These are phyloP conservation scores for Drosophila mimetica DNA, from an alignment of 2,888 invertebrate species.

Conservation along the genomic window DNA sequence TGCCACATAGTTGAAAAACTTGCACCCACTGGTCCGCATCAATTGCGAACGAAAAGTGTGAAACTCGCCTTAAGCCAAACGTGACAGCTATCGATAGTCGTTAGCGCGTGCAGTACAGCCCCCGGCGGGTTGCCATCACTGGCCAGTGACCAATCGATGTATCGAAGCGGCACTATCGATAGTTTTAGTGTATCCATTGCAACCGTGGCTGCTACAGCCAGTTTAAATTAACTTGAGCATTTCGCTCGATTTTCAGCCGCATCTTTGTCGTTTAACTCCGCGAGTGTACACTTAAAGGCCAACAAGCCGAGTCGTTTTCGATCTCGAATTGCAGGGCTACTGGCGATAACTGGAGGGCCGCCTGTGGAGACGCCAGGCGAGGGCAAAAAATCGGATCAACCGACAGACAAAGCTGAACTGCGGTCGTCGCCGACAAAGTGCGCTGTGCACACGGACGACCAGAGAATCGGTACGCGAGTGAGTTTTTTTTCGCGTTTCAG, in stretches of 20 bases:
- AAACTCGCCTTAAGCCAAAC: not conserved
- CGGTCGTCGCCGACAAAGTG: conserved; percentile 63
- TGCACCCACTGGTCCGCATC: not conserved
- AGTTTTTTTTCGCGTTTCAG: conserved; percentile 76
- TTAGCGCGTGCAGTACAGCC: not conserved
- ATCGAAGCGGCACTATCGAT: conserved; percentile 29
- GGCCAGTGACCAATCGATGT: not conserved
- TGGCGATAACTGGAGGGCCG: not conserved
- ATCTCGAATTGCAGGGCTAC: conserved; percentile 1
- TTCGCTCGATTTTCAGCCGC: conserved; percentile 39
- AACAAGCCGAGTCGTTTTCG: conserved; percentile 1
- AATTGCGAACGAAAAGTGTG: too few relatives aligned
- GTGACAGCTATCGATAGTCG: not conserved
- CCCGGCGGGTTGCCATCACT: not conserved
- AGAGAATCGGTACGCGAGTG: conserved; percentile 70
- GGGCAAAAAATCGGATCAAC: conserved; percentile 31
- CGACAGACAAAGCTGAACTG: conserved; percentile 72
- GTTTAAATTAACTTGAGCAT: conserved; percentile 72
- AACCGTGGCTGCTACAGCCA: conserved; percentile 68
- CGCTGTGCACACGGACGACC: conserved; percentile 53
- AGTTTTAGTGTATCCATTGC: conserved; percentile 36
- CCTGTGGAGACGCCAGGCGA: not conserved
- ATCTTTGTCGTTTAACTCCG: conserved; percentile 6
- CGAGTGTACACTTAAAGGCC: not conserved
- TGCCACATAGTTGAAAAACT: not conserved